Evolutionary conservation across 2,113 vertebrate genomes (phyloP), one percentile per base, ranked within the genome.

Genomic region (Pristiophorus japonicus): DNA sequence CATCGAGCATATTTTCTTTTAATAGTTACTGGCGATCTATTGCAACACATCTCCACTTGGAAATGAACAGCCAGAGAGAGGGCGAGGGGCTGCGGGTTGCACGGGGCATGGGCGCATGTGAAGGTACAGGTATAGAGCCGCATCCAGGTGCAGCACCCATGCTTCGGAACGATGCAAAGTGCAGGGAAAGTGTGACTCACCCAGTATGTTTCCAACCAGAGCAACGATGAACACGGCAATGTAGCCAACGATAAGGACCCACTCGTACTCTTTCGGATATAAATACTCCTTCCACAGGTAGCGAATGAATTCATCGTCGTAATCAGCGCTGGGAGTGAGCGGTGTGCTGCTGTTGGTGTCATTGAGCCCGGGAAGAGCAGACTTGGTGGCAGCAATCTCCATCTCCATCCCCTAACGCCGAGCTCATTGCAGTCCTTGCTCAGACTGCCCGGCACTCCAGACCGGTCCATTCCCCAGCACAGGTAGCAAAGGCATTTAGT

Each of bases 281-380:
- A 99, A 97, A 96, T 99, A 99, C 96, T 99, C 99, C 95, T 97
- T 98, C 99, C 99, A 99, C 96, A 99, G 98, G 97, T 99, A 99
- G 81, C 97, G 97, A 94, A 99, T 97, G 97, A 99, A 99, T 97
- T 99, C 98, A 14, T 99, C 98, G 95, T 99, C 98, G 84, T 99
- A 98, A 95, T 99, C 98, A 27, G 97, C 24, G 22, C 10, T 47
- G 65, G 66, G 0, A 1, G 20, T n/a, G n/a, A n/a, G n/a, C n/a
- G n/a, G n/a, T n/a, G n/a, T 2, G 66, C 93, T 94, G 93, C 38
- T 42, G 66, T 70, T 94, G 66, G 27, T 70, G 0, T 92, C n/a
- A 51, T 51, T 67, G 42, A 20, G 16, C 34, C 1, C n/a, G 34
- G 8, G 10, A 18, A 66, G 42, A 16, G 11, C 63, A 24, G 6